phyloP scores from a whole-genome alignment of 2,113 vertebrate species.

The Eupsittula cactorum region DNA sequence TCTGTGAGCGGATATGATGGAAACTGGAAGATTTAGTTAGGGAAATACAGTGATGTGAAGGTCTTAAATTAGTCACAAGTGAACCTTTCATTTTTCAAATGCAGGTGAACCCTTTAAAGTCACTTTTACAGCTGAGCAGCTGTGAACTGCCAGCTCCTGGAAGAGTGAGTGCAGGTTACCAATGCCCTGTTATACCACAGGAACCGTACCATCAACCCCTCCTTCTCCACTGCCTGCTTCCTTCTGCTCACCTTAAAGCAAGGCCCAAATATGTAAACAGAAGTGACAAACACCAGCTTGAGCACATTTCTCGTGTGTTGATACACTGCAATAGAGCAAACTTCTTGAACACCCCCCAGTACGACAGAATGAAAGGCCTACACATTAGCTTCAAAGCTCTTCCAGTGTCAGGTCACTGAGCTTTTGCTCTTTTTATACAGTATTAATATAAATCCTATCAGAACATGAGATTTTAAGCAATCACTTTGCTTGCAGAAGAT shows the following conservation, averaged over 20 bases:
- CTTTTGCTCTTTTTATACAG: background rate
- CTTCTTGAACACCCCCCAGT: background rate
- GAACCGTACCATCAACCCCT: background rate
- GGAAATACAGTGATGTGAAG: background rate
- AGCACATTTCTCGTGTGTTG: fast-evolving
- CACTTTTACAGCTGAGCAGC: background rate
- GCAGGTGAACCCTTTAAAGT: background rate
- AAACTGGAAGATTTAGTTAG: background rate
- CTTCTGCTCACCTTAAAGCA: background rate
- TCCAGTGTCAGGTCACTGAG: background rate
- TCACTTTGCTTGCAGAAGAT: background rate
- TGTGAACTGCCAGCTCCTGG: background rate
- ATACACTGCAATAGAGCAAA: background rate
- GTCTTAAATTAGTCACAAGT: background rate
- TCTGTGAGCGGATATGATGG: background rate
- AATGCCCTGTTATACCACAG: background rate
- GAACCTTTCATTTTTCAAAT: background rate
- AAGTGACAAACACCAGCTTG: background rate
- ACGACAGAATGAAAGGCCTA: background rate
- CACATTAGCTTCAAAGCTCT: background rate
- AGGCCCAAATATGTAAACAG: background rate
- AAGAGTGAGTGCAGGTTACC: background rate
- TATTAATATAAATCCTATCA: background rate
- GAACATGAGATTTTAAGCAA: background rate
- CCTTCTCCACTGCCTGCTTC: fast-evolving